Evolutionary conservation across 2,113 vertebrate genomes (phyloP), one percentile per base, ranked within the genome.

Genomic region (Emydocephalus ijimae): DNA sequence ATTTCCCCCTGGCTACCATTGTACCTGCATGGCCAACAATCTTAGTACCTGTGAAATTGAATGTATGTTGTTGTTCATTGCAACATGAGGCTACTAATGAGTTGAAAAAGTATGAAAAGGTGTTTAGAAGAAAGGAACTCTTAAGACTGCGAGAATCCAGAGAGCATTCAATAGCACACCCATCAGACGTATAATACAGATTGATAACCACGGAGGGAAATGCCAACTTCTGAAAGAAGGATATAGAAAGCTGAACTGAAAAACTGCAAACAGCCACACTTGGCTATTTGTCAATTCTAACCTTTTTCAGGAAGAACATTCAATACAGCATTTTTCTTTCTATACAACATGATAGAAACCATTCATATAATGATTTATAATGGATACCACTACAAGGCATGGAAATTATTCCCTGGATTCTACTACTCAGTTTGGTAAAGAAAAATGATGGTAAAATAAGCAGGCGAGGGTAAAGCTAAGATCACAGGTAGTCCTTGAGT

Each of bases 381-480:
- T 1, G 29, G 10, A 56, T 69, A 92, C n/a, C 89, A 89, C 69
- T 90, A 81, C 5, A 93, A 45, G 81, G 91, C 88, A 26, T 29
- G 87, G 43, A 91, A 52, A 87, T 10, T 87, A 48, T 52, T 92
- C 91, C 12, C 56, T 74, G 87, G 81, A 3, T 11, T 23, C 20
- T 34, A 56, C 56, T 39, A 87, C 0, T 90, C 50, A 56, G 90
- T 85, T 59, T 61, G 85, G 88, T 93, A 86, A 91, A 94, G 90
- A 92, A 94, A 91, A 92, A 87, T 24, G n/a, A 3, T 87, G 1
- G 0, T 20, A 56, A 5, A 89, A 93, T 90, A 93, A 69, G 55
- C 0, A 85, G 24, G 91, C 93, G 52, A 15, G 34, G 54, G 85
- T 0, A 5, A 88, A 14, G 12, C n/a, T 69, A 69, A n/a, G 29